Base-by-base conservation (phyloP, 2,888 invertebrate species). In the Bimastos eiseni region DNA sequence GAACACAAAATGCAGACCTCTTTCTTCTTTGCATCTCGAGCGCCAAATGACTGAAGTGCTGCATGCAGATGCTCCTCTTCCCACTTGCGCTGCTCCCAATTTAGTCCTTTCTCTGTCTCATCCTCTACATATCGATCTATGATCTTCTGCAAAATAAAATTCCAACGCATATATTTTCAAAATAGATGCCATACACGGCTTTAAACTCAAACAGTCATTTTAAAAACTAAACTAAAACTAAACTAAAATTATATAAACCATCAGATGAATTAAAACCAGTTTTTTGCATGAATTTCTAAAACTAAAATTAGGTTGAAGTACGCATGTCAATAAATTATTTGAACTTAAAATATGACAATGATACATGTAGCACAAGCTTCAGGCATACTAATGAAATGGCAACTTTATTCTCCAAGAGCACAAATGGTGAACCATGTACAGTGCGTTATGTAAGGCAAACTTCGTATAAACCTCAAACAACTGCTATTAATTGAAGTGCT, bases 61-160 rank as follows among this genome's bases (percentile, higher is more conserved):
- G 98, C 97, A 90, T 97, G 97, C 96, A 99, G 97, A 95, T 98
- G 98, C 94, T 99, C 99, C 91, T 98, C 98, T 95, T 99, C 99
- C 99, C 99, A 99, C 96, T 98, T 98, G 93, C 97, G 97, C 95
- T 96, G 96, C 92, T 96, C 96, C 83, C 95, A 95, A 92, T 96
- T 96, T 5, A 95, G 96, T 38, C 95, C 95, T 91, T 95, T 97
- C 94, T 99, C 98, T 92, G 96, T 96, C 93, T 98, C 97, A 95
- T 98, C 98, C 49, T 95, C 95, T 34, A 94, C 94, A 91, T 95
- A 95, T 88, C 93, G 93, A n/a, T 95, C 94, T 38, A 93, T 92
- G 1, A 94, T 93, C 92, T 94, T 94, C 92, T 93, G 38, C 36
- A 90, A 33, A 90, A 37, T 30, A 19, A 41, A 37, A 89, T 89